These are phyloP conservation scores for Lasioglossum figueresi DNA, from an alignment of 2,888 invertebrate species.

Conservation along the genomic window DNA sequence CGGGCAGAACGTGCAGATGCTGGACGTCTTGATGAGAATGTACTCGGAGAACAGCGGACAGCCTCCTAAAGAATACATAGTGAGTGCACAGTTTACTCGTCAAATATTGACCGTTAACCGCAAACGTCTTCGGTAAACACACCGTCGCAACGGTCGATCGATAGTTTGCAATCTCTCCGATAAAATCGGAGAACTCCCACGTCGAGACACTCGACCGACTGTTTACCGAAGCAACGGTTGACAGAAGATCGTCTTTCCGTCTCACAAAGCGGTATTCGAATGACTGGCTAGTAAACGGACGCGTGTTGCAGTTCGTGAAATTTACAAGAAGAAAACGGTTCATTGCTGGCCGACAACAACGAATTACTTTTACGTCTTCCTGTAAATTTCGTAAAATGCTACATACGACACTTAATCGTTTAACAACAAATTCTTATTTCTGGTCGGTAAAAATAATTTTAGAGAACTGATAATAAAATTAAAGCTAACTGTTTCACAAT, in stretches of 20 bases:
- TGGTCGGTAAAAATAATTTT: background rate
- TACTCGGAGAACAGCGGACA: slow-evolving; percentile 89
- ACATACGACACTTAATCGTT: too few species aligned
- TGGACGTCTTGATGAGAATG: slow-evolving; percentile 88
- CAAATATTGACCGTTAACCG: background rate
- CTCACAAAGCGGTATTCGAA: background rate
- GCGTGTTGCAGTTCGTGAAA: background rate
- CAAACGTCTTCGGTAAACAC: background rate
- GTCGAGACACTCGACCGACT: background rate
- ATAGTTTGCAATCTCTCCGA: background rate
- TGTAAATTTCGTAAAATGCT: too few species aligned
- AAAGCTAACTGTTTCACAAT: background rate
- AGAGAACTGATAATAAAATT: background rate
- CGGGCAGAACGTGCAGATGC: slow-evolving; percentile 89
- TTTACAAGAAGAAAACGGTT: background rate
- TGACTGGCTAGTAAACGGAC: background rate
- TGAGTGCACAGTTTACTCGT: slow-evolving; percentile 58
- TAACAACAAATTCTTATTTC: background rate
- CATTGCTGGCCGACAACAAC: too few species aligned
- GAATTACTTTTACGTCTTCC: too few species aligned
- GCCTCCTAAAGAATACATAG: slow-evolving; percentile 76
- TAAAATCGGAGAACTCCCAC: background rate
- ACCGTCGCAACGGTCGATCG: background rate
- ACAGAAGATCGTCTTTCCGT: background rate
- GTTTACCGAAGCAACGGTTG: slow-evolving; percentile 5